Evolutionary conservation across 2,888 invertebrate genomes (phyloP).

Genomic region (Gryllus longicercus): DNA sequence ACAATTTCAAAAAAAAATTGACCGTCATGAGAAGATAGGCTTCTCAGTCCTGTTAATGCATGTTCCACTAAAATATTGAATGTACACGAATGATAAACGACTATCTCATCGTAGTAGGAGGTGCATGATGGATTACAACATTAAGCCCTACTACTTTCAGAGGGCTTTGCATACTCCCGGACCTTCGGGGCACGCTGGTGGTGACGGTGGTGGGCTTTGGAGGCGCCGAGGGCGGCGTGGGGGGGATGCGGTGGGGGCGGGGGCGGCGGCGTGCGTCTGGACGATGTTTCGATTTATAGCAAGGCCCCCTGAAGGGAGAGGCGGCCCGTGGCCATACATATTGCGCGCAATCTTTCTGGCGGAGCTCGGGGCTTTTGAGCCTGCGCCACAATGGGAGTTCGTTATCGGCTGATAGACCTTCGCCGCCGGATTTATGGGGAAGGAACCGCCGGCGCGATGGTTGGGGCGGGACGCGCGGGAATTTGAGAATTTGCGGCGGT

Average conservation of each 20-base stretch:
- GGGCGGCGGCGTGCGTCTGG: not conserved
- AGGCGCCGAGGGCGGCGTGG: not conserved
- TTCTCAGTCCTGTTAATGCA: no score
- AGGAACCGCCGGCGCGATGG: not conserved
- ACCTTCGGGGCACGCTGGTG: not conserved
- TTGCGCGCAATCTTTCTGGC: not conserved
- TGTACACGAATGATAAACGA: not conserved
- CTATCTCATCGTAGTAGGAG: not conserved
- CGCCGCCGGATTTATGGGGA: not conserved
- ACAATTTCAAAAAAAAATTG: no score
- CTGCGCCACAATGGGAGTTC: not conserved
- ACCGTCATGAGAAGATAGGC: no score
- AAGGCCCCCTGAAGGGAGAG: not conserved
- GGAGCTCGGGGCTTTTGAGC: not conserved
- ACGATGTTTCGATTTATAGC: not conserved
- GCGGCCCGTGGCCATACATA: not conserved
- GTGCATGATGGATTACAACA: not conserved
- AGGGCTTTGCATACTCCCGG: not conserved
- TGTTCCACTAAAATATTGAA: not conserved
- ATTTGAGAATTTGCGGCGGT: no score
- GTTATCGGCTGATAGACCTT: constrained; percentile 11
- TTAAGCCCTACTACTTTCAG: not conserved
- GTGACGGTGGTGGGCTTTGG: not conserved
- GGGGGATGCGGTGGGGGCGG: not conserved
- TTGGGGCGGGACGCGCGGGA: not conserved